These are phyloP conservation scores for Gymnobelideus leadbeateri DNA, from an alignment of 2,113 vertebrate species.

Conservation along the genomic window DNA sequence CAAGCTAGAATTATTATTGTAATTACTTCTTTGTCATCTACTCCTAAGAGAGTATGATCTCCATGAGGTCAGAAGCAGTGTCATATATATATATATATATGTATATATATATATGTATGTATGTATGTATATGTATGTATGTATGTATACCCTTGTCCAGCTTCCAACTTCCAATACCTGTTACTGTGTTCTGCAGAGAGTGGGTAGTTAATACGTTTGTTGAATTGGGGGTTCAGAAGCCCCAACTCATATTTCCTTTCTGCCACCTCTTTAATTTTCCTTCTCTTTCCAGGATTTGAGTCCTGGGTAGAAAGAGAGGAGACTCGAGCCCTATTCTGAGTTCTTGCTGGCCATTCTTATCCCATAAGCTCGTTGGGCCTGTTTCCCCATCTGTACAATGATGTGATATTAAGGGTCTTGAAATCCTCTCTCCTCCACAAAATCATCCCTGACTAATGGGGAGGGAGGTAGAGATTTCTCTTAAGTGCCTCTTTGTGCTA, in stretches of 20 bases:
- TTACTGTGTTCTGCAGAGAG: not conserved
- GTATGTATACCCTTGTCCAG: not conserved
- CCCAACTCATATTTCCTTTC: not conserved
- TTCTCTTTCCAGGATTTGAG: not conserved
- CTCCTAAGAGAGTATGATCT: not conserved
- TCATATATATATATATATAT: not conserved
- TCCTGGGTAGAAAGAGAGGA: not conserved
- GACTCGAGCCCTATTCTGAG: not conserved
- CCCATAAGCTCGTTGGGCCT: not conserved
- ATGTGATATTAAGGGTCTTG: not conserved
- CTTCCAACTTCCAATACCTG: not conserved
- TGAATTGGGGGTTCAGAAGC: not conserved
- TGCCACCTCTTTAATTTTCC: not conserved
- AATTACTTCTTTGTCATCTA: not conserved
- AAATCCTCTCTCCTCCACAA: not conserved
- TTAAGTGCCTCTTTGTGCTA: not conserved
- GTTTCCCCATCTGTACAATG: not conserved
- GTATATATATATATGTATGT: too few species aligned
- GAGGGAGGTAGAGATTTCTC: conserved; percentile 4
- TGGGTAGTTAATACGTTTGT: not conserved
- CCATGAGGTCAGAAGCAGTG: not conserved
- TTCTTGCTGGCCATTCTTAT: not conserved
- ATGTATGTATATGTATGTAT: too few species aligned
- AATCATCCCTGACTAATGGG: not conserved
- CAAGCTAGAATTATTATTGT: not conserved